Conservation (phyloP, 2,113 vertebrate species). For the Ciconia stormi region DNA sequence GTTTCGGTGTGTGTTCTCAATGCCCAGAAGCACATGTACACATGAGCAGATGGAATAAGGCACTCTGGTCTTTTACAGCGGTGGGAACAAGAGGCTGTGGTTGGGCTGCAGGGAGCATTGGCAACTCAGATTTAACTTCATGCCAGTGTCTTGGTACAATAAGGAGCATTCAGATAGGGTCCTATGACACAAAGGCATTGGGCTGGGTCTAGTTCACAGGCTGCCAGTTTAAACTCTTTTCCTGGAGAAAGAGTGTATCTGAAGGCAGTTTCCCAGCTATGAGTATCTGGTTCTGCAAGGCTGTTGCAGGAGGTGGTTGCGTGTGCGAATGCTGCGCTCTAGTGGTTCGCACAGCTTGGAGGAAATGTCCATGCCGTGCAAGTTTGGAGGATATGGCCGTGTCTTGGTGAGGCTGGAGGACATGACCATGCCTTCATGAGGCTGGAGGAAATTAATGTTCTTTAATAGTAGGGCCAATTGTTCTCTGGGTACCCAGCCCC, state of each 20-base stretch:
- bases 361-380: not conserved
- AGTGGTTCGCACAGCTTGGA: not conserved
- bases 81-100: not conserved
- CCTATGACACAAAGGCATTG: not conserved
- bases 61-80: not conserved
- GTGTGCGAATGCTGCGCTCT: not conserved
- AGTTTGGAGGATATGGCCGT: not conserved
- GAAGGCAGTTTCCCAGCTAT: not conserved
- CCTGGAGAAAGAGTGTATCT: not conserved
- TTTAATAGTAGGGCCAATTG: no score
- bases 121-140: not conserved
- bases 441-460: not conserved
- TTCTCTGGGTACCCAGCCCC: no score
- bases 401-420: not conserved
- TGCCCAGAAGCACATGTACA: not conserved
- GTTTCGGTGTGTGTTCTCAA: rapidly evolving
- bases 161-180: not conserved
- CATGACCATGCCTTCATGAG: not conserved
- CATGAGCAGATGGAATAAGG: not conserved
- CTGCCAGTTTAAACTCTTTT: not conserved
- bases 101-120: not conserved
- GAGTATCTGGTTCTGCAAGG: rapidly evolving
- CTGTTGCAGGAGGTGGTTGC: not conserved
- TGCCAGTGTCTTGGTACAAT: not conserved
- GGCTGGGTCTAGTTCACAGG: not conserved